Evolutionary conservation across 2,797 vertebrate species (phyloP), one percentile per base, ranked within the genome.

Genomic region (Poecilia velifera): DNA sequence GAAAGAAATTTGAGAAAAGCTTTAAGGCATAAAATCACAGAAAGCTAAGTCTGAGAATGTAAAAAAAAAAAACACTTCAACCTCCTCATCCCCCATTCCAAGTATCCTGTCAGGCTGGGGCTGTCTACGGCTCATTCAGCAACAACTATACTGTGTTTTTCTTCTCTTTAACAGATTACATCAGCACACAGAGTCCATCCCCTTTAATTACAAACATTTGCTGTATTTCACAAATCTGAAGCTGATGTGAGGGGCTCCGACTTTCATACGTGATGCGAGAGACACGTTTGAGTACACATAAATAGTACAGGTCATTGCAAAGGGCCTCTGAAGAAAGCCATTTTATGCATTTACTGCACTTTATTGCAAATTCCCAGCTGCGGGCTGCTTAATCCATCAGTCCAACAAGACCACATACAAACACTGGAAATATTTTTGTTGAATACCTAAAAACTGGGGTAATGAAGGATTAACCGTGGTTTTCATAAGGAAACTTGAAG

Each of bases 121-220:
- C 85, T 89, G 88, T 88, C 72, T 82, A 91, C 89, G 75, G 76
- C 87, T 93, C 90, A 90, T 91, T 94, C 93, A 93, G 86, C 78
- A 88, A 87, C 89, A 90, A 81, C 89, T 84, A 86, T 76, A 92
- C 88, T 90, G 84, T 91, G 90, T 92, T 94, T 93, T 91, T 81
- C 87, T 93, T 91, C 88, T 88, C 81, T 84, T 90, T 88, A 88
- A 90, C 84, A 93, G 89, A 94, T 94, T 91, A 94, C 93, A 93
- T 93, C 92, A 94, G 89, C 88, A 80, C 87, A 88, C 79, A 71
- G 75, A 82, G 90, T 81, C 77, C 71, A 76, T 84, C 85, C 81
- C 78, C 76, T 81, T 74, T 76, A 82, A 80, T 85, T 89, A 77
- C 86, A 88, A 86, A 91, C 79, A 84, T 70, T 88, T 89, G 75